Base-by-base conservation (phyloP, 2,888 invertebrate species). In the Morinoia aosen region DNA sequence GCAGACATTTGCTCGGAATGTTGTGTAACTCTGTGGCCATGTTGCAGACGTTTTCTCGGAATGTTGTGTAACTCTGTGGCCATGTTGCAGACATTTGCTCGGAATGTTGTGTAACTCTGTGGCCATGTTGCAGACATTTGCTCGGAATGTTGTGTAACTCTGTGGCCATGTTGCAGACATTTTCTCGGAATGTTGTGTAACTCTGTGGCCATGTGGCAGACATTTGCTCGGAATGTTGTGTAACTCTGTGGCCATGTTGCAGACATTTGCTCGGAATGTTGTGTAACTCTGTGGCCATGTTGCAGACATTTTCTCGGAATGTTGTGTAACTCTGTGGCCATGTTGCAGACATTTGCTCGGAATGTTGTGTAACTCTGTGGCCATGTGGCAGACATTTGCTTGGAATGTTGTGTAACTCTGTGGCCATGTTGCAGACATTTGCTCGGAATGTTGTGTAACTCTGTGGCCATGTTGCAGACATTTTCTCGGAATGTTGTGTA, bases 281-380 rank as follows among this genome's bases (percentile, higher is more conserved):
- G 48, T 48, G 48, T 48, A 48, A 76, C 25, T 76, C 2, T 76
- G 33, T 76, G 3, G 76, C 25, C 0, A 10, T 76, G 16, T 91
- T 76, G 40, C 97, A 98, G 99, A 99, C 98, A 99, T n/a, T n/a
- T 48, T 2, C 5, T 48, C 48, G 2, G 48, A 48, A 48, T 48
- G 48, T 48, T 48, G 48, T 48, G 48, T 48, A 48, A 76, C 25
- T 76, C 2, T 76, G 33, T 76, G 3, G 76, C 25, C 0, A 10
- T 76, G 16, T 91, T 76, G 40, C 97, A 98, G 99, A 99, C 98
- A 99, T n/a, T n/a, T 48, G 48, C 5, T 48, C 48, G 2, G 48
- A 48, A 48, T 48, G 48, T 48, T 48, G 48, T 48, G 48, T 48
- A 48, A 76, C 25, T 76, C 2, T 76, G 33, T 76, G 3, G 76